Evolutionary conservation across 2,113 vertebrate species (phyloP).

Genomic region (Athene cunicularia): DNA sequence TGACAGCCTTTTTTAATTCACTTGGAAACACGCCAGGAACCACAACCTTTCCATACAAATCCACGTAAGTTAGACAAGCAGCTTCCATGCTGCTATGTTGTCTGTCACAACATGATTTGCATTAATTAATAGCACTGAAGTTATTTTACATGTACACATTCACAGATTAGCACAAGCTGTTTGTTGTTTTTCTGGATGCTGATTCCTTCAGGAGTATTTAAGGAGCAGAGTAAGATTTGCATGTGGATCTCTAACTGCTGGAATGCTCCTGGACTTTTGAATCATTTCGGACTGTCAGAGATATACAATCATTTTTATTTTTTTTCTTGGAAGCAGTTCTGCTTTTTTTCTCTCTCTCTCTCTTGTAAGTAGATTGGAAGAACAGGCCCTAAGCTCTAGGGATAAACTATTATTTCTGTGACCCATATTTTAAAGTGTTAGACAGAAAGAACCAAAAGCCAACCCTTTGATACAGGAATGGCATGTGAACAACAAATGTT

Average conservation of each 20-base stretch:
- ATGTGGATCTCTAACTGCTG: not conserved
- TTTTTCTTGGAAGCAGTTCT: not conserved
- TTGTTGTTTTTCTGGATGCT: conserved; percentile 4
- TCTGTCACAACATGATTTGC: conserved; percentile 43
- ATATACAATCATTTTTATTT: not conserved
- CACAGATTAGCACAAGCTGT: not conserved
- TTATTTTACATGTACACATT: not conserved
- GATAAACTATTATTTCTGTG: not conserved
- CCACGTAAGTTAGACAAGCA: not conserved
- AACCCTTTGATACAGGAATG: not conserved
- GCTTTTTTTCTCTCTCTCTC: not conserved
- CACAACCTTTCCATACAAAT: not conserved
- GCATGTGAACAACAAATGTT: not conserved
- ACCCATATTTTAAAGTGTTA: not conserved
- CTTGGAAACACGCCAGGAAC: not conserved
- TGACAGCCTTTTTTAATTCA: conserved; percentile 8
- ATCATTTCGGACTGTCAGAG: not conserved
- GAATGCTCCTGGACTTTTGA: not conserved
- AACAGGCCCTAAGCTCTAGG: not conserved
- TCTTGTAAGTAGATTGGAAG: not conserved
- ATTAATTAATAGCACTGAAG: conserved; percentile 1
- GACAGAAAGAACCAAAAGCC: not conserved
- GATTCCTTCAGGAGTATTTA: not conserved
- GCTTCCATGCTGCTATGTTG: conserved; percentile 14
- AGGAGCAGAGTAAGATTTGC: not conserved